A percentile compares a stretch with the other conserved stretches of the same genome.
phyloP scores from a whole-genome alignment of 2,797 vertebrate species.

The Limnodromus scolopaceus region DNA sequence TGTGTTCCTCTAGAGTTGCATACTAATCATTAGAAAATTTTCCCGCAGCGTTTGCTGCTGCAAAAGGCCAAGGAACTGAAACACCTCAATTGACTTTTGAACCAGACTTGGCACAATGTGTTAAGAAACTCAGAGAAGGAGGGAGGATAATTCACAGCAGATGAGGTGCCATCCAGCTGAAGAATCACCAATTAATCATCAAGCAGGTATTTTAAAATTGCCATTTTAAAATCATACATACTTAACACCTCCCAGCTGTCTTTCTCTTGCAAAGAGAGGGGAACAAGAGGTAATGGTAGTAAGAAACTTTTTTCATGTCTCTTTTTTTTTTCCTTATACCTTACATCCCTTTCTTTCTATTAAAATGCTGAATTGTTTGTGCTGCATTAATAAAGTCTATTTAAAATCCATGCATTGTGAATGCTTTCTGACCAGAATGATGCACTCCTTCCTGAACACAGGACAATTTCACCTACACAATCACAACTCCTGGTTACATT shows the following conservation, averaged over 20 bases:
- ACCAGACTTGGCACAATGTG: neutral
- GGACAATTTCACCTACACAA: rapidly evolving
- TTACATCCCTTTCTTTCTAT: neutral
- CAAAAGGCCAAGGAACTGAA: neutral
- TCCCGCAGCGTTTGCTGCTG: neutral
- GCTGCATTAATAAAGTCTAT: neutral
- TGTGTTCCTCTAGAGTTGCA: neutral
- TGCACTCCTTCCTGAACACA: neutral
- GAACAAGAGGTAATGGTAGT: neutral
- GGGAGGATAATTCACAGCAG: neutral
- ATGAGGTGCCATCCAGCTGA: neutral
- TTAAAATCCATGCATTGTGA: neutral
- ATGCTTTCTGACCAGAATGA: neutral
- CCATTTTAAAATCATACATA: neutral
- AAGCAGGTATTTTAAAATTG: neutral
- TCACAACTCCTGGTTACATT: neutral
- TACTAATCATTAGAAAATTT: neutral
- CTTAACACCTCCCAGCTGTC: neutral
- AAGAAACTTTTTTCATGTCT: neutral
- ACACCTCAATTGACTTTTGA: neutral
- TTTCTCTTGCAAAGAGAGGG: neutral
- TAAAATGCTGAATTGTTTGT: neutral
- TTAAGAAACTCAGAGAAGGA: neutral
- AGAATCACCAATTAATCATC: neutral
- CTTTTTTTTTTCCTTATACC: neutral